Evolutionary conservation across 2,113 vertebrate genomes (phyloP).

Genomic region (Pseudopipra pipra): DNA sequence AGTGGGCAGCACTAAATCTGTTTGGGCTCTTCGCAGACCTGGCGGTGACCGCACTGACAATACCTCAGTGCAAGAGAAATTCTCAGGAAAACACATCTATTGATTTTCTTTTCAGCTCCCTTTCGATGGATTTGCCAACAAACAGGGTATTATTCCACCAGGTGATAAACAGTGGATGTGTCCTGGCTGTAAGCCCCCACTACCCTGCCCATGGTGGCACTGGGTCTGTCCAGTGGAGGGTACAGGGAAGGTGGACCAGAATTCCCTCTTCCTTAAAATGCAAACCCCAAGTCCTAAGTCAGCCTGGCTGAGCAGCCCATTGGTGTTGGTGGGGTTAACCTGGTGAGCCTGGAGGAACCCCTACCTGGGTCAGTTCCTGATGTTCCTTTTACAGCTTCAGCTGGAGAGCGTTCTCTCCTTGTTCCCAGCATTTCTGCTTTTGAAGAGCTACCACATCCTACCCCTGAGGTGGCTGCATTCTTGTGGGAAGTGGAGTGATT

Average conservation of each 20-base stretch:
- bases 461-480: neutral
- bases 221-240: neutral
- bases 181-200: neutral
- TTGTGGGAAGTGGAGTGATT: conserved; percentile 24
- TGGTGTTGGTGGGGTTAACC: neutral
- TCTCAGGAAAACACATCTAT: conserved; percentile 7
- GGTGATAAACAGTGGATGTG: neutral
- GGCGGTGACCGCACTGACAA: neutral
- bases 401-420: neutral
- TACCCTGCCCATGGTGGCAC: neutral
- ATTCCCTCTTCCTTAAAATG: neutral
- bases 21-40: neutral
- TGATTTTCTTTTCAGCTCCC: conserved; percentile 16
- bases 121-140: neutral
- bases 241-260: neutral
- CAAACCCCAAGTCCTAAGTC: neutral
- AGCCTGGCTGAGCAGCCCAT: neutral
- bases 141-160: neutral
- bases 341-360: neutral
- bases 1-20: neutral
- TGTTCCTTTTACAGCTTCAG: neutral
- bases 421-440: neutral
- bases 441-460: conserved; percentile 1
- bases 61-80: conserved; percentile 2
- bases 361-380: neutral